Evolutionary conservation across 2,113 vertebrate species (phyloP), one percentile per base, ranked within the genome.

Genomic region (Sylvilagus bachmani): DNA sequence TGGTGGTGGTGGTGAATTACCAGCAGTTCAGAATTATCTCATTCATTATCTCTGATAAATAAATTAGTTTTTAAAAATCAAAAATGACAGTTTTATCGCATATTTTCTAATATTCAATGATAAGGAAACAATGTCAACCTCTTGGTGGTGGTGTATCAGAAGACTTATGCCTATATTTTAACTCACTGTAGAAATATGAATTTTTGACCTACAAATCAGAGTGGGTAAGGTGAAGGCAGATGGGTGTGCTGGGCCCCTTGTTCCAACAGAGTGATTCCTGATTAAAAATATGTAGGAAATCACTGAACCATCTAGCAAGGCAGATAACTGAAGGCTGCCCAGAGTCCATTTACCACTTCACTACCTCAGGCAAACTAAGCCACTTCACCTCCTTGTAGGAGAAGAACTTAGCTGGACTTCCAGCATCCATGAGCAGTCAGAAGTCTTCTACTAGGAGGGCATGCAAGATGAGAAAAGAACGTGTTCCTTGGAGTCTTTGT

Each of bases 111-210:
- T 66, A 78, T n/a, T 88, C 64, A 82, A 86, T 8, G 11, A 64
- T 77, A 90, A 74, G 53, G 13, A 95, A 90, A 86, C 55, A 69
- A 89, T 55, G 27, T 31, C 31, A 64, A 29, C 51, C 44, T 93
- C 27, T 90, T 90, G 12, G 19, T 22, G 49, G 62, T 36, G 38
- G 64, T 29, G 16, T 75, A 81, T 69, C 33, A 83, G 62, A 93
- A 70, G 3, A n/a, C 67, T 58, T 83, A 67, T 67, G 58, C 10
- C 10, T 10, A 27, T 13, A 73, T 94, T 66, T 71, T 36, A 22
- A 86, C 5, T 89, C 85, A 77, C 11, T 71, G 22, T 10, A 10
- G 31, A 36, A 38, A 66, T 49, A 33, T 19, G 19, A 11, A 25
- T n/a, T 64, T 73, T 25, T 79, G 29, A 89, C 16, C 29, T 70